Conservation (phyloP, 2,888 invertebrate species). For the Nemotelus nigrinus region DNA sequence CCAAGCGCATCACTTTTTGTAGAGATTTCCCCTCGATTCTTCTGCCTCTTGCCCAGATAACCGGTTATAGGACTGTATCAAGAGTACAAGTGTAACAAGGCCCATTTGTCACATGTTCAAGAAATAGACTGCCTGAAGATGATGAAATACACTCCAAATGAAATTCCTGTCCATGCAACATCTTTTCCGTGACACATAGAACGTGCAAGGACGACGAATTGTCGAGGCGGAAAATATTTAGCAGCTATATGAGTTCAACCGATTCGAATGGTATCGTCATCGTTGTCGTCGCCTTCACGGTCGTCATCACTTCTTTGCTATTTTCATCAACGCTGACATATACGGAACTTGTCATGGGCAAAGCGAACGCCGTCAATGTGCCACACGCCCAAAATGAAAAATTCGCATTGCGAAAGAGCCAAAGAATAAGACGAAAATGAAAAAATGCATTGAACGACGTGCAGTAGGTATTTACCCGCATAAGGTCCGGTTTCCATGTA, state of each 20-base stretch:
- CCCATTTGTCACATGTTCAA: not conserved
- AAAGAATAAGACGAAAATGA: conserved; percentile 11
- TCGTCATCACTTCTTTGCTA: too few species aligned
- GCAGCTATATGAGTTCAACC: not conserved
- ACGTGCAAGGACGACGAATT: not conserved
- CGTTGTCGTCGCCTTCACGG: too few species aligned
- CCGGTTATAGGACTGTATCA: too few species aligned
- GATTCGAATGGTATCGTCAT: too few species aligned
- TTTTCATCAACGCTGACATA: too few species aligned
- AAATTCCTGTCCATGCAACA: not conserved
- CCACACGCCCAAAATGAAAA: conserved; percentile 9
- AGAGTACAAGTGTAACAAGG: too few species aligned
- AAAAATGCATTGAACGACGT: conserved; percentile 12
- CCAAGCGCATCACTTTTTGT: too few species aligned
- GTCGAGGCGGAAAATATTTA: not conserved
- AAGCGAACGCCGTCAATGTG: not conserved
- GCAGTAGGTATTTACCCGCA: not conserved
- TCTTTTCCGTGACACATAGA: not conserved
- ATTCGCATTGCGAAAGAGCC: not conserved
- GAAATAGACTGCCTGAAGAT: not conserved
- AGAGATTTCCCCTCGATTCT: too few species aligned
- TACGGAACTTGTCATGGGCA: conserved; percentile 11
- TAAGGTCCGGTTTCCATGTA: conserved; percentile 20
- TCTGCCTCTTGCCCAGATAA: too few species aligned
- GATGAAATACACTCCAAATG: conserved; percentile 11